These are phyloP conservation scores for Pachyramphus minor DNA, from an alignment of 2,113 vertebrate genomes.

Conservation along the genomic window DNA sequence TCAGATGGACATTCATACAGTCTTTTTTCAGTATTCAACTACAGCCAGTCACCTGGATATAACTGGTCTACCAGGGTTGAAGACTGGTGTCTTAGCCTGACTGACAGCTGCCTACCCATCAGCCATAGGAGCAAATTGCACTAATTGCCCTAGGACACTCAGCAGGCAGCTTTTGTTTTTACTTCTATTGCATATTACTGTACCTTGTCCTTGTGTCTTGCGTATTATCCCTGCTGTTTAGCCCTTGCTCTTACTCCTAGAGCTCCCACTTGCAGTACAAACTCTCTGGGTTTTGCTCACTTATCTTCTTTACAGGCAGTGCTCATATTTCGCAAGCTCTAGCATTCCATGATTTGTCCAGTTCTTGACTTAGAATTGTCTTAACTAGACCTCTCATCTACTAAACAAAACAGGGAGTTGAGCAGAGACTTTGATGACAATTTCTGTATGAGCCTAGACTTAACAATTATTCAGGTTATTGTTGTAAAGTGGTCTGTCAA, in stretches of 20 bases:
- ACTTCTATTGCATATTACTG: not conserved
- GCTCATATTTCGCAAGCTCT: not conserved
- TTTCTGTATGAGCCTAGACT: not conserved
- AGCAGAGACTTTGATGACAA: not conserved
- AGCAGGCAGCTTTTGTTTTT: not conserved
- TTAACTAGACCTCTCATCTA: not conserved
- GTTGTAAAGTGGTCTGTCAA: not conserved
- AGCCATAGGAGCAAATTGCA: fast-evolving
- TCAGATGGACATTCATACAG: not conserved
- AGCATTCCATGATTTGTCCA: not conserved
- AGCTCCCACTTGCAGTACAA: not conserved
- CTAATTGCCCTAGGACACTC: not conserved
- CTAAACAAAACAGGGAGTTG: not conserved
- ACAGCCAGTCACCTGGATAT: fast-evolving
- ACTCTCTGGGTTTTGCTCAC: not conserved
- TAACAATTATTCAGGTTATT: not conserved
- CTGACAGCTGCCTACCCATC: not conserved
- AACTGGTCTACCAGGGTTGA: not conserved
- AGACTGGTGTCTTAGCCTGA: not conserved
- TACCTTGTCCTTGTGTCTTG: not conserved
- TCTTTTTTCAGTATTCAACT: not conserved
- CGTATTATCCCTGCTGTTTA: not conserved
- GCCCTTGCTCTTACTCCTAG: not conserved
- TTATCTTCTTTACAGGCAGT: not conserved
- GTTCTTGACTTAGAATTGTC: not conserved